Evolutionary conservation across 2,888 invertebrate genomes (phyloP), one percentile per base, ranked within the genome.

Genomic region (Plagodis pulveraria): DNA sequence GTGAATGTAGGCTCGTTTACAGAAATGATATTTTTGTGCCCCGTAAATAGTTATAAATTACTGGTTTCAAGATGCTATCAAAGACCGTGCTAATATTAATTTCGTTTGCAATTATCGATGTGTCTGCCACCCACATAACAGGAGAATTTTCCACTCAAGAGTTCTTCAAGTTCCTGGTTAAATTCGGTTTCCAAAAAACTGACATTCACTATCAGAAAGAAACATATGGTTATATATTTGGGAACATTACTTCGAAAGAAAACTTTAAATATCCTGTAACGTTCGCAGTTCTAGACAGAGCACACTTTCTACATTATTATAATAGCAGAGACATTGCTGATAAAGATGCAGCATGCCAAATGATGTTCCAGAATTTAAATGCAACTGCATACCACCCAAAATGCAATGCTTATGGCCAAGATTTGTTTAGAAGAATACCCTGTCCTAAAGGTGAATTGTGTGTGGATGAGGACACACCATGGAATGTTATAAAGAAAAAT

Each of bases 171-270:
- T 98, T 99, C 87, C 93, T 99, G 53, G 95, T 97, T 32, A 99
- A 99, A 87, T 99, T 99, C 87, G 99, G 99, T 58, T 98, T 99
- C 84, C 99, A 99, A 90, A 98, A 98, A 89, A 98, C 99, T 10
- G 97, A 98, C 84, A 94, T 96, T 45, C 96, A 97, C 84, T 95
- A 96, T 72, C 95, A 96, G 76, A 96, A 95, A 72, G 96, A 97
- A 78, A 97, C 98, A 68, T 96, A 96, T 87, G 99, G 99, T 49
- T 99, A 97, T 86, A 98, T 99, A 74, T 99, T 98, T 84, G 99
- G 99, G 10, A 99, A 99, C 85, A 95, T 99, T 48, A 98, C 98
- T 34, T 94, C 97, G 0, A 94, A 91, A 66, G 90, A 94, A 48
- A 93, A 94, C 56, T 95, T 96, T 74, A 93, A 94, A 58, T 94